A percentile compares a stretch with the other conserved stretches of the same genome.
Conservation (phyloP, 2,113 vertebrate species). For the Synodontis membranacea region DNA sequence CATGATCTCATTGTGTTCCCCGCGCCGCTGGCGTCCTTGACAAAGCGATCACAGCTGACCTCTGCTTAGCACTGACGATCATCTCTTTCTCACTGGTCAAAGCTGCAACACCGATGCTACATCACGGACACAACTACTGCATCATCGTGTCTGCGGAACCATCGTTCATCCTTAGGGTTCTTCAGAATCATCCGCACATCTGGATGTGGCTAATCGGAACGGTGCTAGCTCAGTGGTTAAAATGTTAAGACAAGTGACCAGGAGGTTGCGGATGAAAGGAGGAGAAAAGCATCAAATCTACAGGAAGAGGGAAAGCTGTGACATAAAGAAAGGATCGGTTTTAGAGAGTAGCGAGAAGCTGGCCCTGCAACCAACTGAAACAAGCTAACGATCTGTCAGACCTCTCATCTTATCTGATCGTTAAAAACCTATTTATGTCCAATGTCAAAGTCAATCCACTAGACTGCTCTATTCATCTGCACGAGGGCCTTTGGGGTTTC, state of each 20-base stretch:
- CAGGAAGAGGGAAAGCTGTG: background rate
- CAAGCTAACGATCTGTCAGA: background rate
- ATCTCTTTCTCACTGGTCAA: background rate
- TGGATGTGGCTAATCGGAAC: background rate
- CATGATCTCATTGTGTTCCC: slow-evolving; percentile 5
- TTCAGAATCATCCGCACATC: background rate
- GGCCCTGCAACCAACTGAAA: background rate
- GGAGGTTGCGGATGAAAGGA: background rate
- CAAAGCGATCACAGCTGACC: slow-evolving; percentile 20
- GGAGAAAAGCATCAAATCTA: background rate
- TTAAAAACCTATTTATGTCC: background rate
- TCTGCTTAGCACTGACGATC: background rate
- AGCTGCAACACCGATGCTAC: no score
- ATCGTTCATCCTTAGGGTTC: background rate
- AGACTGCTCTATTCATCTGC: background rate
- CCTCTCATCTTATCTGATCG: background rate
- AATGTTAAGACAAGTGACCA: background rate
- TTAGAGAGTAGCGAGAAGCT: background rate
- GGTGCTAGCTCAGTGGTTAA: background rate
- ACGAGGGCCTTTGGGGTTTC: background rate
- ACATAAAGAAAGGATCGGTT: background rate
- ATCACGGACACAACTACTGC: background rate
- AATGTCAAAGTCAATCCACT: background rate
- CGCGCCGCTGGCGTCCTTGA: background rate
- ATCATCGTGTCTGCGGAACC: background rate